These are phyloP conservation scores for Pica pica DNA, from an alignment of 2,113 vertebrate species.

Conservation along the genomic window DNA sequence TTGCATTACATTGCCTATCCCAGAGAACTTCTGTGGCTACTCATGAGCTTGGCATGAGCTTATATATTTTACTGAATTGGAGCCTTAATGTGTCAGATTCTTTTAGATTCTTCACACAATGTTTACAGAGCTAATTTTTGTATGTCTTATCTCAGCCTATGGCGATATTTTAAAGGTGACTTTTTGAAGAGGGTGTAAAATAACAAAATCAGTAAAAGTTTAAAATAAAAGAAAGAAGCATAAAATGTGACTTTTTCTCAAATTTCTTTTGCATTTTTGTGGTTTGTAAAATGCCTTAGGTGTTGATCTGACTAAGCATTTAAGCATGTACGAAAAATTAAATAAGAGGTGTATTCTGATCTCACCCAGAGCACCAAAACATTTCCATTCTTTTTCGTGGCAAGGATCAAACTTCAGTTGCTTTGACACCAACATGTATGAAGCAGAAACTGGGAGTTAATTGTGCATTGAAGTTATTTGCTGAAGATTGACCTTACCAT, in stretches of 20 bases:
- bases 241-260: not conserved
- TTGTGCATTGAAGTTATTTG: not conserved
- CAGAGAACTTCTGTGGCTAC: not conserved
- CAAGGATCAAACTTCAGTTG: not conserved
- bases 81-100: constrained; percentile 7
- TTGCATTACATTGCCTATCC: not conserved
- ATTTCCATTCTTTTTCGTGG: not conserved
- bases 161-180: not conserved
- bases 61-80: not conserved
- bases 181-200: not conserved
- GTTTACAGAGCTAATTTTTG: constrained; percentile 30
- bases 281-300: not conserved
- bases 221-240: constrained; percentile 17
- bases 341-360: not conserved
- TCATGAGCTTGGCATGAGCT: constrained; percentile 12
- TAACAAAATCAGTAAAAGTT: constrained; percentile 6
- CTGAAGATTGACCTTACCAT: not conserved
- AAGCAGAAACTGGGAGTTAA: not conserved
- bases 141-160: constrained; percentile 3
- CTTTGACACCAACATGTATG: not conserved
- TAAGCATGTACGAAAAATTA: not conserved
- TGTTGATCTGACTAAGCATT: not conserved
- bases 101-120: constrained; percentile 17
- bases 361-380: not conserved
- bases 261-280: not conserved